Percentiles rank a stretch among this genome's conserved stretches.
Conservation (phyloP, 2,888 invertebrate genomes). For the Aromia moschata region DNA sequence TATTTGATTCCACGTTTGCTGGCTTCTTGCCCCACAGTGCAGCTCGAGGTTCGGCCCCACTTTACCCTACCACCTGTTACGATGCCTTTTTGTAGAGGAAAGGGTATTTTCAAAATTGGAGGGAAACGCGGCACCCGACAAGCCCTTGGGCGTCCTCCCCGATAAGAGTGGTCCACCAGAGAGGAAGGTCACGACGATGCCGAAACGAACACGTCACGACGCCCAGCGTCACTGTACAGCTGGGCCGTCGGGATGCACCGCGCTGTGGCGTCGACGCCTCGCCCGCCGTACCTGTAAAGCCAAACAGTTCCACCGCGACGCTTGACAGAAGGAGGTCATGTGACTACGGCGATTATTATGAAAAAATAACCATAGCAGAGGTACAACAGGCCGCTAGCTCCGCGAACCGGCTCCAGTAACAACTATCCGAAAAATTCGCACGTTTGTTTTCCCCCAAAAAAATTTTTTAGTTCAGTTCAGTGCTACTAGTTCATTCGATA, state of each 20-base stretch:
- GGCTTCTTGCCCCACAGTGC: too few relatives aligned
- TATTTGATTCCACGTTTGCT: too few relatives aligned
- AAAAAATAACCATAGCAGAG: conserved; percentile 1
- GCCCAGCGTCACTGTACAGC: conserved; percentile 25
- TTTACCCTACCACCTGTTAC: too few relatives aligned
- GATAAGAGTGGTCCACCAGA: too few relatives aligned
- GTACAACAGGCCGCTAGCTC: too few relatives aligned
- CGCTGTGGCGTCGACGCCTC: conserved; percentile 45
- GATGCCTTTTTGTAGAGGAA: too few relatives aligned
- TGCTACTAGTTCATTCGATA: conserved; percentile 13
- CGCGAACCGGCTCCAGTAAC: too few relatives aligned
- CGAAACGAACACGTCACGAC: conserved; percentile 21
- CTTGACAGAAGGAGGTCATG: conserved; percentile 40
- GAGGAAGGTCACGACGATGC: background rate
- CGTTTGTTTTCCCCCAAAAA: background rate
- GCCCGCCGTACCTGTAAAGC: conserved; percentile 41
- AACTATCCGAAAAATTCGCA: too few relatives aligned
- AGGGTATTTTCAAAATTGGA: too few relatives aligned
- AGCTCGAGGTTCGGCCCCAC: too few relatives aligned
- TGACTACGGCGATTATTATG: conserved; percentile 27
- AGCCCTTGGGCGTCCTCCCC: too few relatives aligned
- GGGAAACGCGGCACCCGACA: too few relatives aligned
- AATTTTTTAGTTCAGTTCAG: conserved; percentile 10
- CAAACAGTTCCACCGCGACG: conserved; percentile 47
- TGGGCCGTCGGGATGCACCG: conserved; percentile 38